Conservation (phyloP, 1,140 invertebrate genomes). For the Calliphora vicina region DNA sequence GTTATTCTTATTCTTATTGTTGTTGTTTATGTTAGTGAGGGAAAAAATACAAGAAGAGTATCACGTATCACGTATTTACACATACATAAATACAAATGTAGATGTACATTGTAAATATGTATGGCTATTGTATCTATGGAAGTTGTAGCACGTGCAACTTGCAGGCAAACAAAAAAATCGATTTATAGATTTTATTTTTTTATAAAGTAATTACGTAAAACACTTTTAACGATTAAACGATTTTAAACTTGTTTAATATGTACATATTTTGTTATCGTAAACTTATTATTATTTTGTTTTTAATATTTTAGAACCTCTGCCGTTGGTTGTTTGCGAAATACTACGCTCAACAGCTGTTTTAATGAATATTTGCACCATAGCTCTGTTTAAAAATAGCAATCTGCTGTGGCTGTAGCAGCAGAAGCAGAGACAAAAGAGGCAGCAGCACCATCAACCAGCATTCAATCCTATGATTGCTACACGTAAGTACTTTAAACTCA, state of each 20-base stretch:
- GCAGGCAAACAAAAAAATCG: not conserved
- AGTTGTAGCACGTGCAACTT: not conserved
- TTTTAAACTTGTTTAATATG: not conserved
- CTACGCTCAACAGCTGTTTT: constrained; percentile 4
- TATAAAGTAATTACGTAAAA: not conserved
- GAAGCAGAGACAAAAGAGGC: too few relatives aligned
- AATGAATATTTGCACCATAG: not conserved
- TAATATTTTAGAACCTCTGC: not conserved
- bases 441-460: too few relatives aligned
- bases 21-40: too few relatives aligned
- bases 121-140: too few relatives aligned
- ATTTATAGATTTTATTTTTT: constrained; percentile 12
- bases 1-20: too few relatives aligned
- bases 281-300: not conserved
- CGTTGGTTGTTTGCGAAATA: not conserved
- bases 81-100: too few relatives aligned
- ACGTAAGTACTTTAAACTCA: not conserved
- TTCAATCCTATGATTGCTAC: too few relatives aligned
- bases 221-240: not conserved
- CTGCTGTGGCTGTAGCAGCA: too few relatives aligned
- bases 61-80: too few relatives aligned
- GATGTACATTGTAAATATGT: too few relatives aligned
- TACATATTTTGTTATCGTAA: not conserved
- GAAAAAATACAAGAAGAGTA: too few relatives aligned
- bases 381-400: too few relatives aligned